phyloP scores from a whole-genome alignment of 1,140 invertebrate species.

The Pseudomyrmex dendroicus region DNA sequence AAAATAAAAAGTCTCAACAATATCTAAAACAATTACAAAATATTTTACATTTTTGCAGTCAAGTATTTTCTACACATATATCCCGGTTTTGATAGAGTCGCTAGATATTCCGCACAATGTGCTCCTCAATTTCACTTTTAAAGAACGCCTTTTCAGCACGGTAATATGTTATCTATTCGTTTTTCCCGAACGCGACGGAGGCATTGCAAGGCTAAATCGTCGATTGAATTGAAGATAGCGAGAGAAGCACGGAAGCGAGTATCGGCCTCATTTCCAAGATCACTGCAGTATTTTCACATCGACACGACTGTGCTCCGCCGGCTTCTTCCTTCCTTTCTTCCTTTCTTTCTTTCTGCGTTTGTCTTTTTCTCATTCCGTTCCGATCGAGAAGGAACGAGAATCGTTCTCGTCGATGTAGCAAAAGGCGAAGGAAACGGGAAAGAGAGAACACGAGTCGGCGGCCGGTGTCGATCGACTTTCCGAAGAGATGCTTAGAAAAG shows the following conservation, averaged over 20 bases:
- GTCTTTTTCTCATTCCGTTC: slow-evolving; percentile 2
- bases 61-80: neutral
- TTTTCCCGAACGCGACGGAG: slow-evolving; percentile 26
- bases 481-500: slow-evolving; percentile 34
- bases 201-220: slow-evolving; percentile 61
- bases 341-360: neutral
- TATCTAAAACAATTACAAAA: neutral
- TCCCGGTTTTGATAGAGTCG: slow-evolving; percentile 34
- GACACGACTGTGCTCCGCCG: slow-evolving; percentile 23
- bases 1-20: neutral
- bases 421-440: slow-evolving; percentile 8
- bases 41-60: neutral
- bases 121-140: slow-evolving; percentile 51
- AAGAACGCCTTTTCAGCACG: slow-evolving; percentile 25
- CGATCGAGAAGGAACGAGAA: neutral
- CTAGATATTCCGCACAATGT: neutral
- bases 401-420: slow-evolving; percentile 3
- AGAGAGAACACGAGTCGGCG: slow-evolving; percentile 29
- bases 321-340: neutral
- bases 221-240: slow-evolving; percentile 54
- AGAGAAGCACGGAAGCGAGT: slow-evolving; percentile 51
- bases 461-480: slow-evolving; percentile 37
- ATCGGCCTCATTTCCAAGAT: slow-evolving; percentile 65
- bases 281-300: slow-evolving; percentile 68
- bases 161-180: slow-evolving; percentile 57